Conservation (phyloP, 2,797 vertebrate genomes). For the Hoplostethus atlanticus region DNA sequence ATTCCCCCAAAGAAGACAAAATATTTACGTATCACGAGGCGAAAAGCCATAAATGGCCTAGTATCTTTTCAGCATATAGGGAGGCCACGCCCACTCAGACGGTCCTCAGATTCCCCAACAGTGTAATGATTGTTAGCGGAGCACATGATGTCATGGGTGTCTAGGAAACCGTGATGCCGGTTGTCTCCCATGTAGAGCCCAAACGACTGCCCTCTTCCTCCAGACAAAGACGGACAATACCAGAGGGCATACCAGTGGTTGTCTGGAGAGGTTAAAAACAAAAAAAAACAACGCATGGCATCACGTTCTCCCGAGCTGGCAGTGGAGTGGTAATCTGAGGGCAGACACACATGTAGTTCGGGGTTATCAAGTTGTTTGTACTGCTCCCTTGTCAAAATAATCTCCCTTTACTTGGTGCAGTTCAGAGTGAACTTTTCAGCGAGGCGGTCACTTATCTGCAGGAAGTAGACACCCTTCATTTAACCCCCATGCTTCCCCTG, state of each 20-base stretch:
- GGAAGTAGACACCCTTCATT: constrained; percentile 76
- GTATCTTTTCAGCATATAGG: constrained; percentile 28
- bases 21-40: background rate
- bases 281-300: constrained; percentile 21
- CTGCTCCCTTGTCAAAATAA: constrained; percentile 57
- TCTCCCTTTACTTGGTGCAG: constrained; percentile 46
- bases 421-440: constrained; percentile 23
- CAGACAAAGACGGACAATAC: constrained; percentile 27
- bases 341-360: constrained; percentile 29
- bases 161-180: constrained; percentile 28
- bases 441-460: constrained; percentile 70
- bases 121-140: constrained; percentile 42
- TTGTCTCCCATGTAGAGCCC: constrained; percentile 18
- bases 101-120: constrained; percentile 28
- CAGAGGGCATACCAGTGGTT: constrained; percentile 26
- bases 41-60: constrained; percentile 51
- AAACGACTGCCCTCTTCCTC: constrained; percentile 14
- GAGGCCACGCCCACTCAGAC: constrained; percentile 29
- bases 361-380: constrained; percentile 55
- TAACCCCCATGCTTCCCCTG: constrained; percentile 48
- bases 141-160: constrained; percentile 62
- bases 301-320: constrained; percentile 10
- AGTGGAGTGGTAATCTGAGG: constrained; percentile 34
- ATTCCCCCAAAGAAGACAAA: background rate
- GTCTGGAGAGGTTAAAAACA: constrained; percentile 25